Evolutionary conservation across 2,888 invertebrate genomes (phyloP).

Genomic region (Carcina quercana): DNA sequence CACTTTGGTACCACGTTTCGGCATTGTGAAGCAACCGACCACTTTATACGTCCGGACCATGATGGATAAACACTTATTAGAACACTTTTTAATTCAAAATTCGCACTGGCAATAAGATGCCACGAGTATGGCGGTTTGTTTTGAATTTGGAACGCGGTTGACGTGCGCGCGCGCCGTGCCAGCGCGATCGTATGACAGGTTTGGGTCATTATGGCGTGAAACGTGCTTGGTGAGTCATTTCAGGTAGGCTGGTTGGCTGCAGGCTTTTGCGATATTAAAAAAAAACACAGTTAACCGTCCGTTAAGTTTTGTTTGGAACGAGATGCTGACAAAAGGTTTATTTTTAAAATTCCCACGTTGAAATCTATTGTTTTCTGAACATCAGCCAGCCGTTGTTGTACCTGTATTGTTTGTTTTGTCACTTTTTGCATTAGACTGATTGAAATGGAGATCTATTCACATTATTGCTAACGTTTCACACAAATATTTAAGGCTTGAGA

Average conservation of each 20-base stretch:
- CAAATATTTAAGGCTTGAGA: no score
- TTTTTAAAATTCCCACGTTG: slow-evolving; percentile 5
- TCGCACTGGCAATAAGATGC: slow-evolving; percentile 13
- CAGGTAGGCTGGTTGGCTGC: slow-evolving; percentile 36
- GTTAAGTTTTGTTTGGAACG: neutral
- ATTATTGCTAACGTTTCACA: no score
- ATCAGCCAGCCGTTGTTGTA: no score
- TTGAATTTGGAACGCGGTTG: slow-evolving; percentile 13
- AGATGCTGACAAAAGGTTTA: neutral
- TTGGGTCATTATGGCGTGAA: slow-evolving; percentile 46
- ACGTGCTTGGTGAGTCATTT: slow-evolving; percentile 31
- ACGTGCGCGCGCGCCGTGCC: slow-evolving; percentile 50
- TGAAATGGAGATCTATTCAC: no score
- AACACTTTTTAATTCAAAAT: slow-evolving; percentile 18
- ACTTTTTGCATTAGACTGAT: no score
- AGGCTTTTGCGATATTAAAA: slow-evolving; percentile 5
- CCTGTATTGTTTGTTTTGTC: no score
- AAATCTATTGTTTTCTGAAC: neutral
- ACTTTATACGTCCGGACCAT: slow-evolving; percentile 57
- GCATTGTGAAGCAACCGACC: slow-evolving; percentile 50
- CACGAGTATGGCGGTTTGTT: slow-evolving; percentile 12
- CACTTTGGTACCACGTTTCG: slow-evolving; percentile 48
- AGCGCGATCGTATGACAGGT: slow-evolving; percentile 54
- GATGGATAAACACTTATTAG: slow-evolving; percentile 10
- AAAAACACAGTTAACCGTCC: neutral